phyloP scores from a whole-genome alignment of 2,113 vertebrate genomes.

The Phaetusa simplex region DNA sequence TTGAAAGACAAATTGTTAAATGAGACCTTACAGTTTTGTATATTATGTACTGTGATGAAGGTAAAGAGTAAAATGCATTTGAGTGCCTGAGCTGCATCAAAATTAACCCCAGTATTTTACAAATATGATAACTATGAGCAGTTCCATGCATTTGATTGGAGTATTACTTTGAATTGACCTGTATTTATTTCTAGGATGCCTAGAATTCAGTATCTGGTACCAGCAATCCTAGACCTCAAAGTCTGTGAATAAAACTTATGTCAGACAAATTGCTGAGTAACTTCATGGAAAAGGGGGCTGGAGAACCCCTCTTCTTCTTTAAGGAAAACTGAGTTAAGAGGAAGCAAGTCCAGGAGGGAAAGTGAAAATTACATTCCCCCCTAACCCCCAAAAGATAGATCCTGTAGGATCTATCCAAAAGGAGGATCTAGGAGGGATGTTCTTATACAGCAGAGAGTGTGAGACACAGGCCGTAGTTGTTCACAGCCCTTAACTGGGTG shows the following conservation, averaged over 20 bases:
- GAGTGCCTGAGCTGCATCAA: not conserved
- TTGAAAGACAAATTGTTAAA: not conserved
- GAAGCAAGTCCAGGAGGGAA: not conserved
- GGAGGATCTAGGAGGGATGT: not conserved
- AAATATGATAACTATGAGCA: not conserved
- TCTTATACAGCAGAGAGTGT: not conserved
- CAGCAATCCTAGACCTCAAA: not conserved
- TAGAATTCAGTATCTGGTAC: not conserved
- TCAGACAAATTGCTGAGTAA: not conserved
- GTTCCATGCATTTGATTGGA: not conserved
- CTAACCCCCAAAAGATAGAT: not conserved
- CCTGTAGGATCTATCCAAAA: not conserved
- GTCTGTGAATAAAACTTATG: not conserved
- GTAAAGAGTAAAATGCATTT: not conserved
- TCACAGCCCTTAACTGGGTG: not conserved
- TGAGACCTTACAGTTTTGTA: not conserved
- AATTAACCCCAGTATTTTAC: not conserved
- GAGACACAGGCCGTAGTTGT: not conserved
- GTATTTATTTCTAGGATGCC: not conserved
- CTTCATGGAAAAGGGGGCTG: not conserved
- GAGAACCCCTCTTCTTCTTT: not conserved
- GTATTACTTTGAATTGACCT: not conserved
- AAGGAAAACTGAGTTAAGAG: not conserved
- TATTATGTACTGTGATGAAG: not conserved
- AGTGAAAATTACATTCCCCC: not conserved